Percentiles rank a stretch among this genome's conserved stretches.
These are phyloP conservation scores for Pheosia tremula DNA, from an alignment of 2,888 invertebrate genomes.

Conservation along the genomic window DNA sequence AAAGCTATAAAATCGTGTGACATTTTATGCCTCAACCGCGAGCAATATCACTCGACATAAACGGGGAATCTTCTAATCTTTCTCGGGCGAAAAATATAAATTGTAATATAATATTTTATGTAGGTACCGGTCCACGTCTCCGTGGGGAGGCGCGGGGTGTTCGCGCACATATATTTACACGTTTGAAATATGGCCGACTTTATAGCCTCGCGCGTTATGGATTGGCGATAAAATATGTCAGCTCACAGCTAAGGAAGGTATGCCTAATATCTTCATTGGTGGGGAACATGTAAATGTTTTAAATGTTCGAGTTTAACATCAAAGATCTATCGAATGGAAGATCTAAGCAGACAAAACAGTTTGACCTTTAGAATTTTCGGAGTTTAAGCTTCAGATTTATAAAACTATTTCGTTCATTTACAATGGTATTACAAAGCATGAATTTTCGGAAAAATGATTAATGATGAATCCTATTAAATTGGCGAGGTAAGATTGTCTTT, in stretches of 20 bases:
- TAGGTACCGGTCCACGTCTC: constrained; percentile 42
- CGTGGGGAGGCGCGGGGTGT: constrained; percentile 32
- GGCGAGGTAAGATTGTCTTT: too few species aligned
- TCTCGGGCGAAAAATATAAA: constrained; percentile 55
- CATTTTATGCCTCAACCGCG: constrained; percentile 1
- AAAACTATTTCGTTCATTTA: too few species aligned
- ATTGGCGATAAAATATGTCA: constrained; percentile 71
- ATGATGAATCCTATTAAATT: too few species aligned
- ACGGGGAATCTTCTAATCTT: constrained; percentile 50
- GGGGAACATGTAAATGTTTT: not conserved
- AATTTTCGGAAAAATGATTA: too few species aligned
- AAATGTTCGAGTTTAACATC: too few species aligned
- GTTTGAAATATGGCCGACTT: constrained; percentile 72
- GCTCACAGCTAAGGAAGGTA: constrained; percentile 38
- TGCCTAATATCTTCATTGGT: constrained; percentile 8
- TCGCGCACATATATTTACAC: constrained; percentile 71
- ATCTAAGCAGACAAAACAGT: too few species aligned
- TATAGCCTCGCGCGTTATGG: constrained; percentile 74
- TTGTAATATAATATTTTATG: constrained; percentile 71
- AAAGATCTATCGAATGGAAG: too few species aligned
- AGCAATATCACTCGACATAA: constrained; percentile 42
- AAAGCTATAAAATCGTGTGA: not conserved
- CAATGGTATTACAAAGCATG: too few species aligned
- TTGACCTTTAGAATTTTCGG: too few species aligned
- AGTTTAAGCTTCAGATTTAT: too few species aligned